Base-by-base conservation (phyloP, 2,888 invertebrate genomes). In the Apomyelois bistriatella region DNA sequence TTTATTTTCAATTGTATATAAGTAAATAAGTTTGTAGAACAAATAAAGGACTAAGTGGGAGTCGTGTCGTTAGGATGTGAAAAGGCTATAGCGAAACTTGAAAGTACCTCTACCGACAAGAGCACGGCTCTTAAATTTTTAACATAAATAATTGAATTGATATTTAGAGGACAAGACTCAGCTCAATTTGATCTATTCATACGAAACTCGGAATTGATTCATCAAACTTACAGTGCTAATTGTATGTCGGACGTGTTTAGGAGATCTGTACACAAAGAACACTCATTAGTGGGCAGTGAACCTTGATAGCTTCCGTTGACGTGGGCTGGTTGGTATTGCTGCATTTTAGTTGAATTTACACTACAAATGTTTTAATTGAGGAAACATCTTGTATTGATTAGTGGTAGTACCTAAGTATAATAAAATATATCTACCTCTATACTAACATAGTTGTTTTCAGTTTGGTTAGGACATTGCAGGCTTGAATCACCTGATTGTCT, bases 241-340 rank as follows among this genome's bases (percentile, higher is more conserved):
- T 51, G 41, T 32, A 32, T 7, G 7, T 32, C 40, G 28, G n/a
- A 28, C 35, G n/a, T 41, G 32, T 51, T 51, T 51, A 41, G 40
- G 40, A 49, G 50, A 35, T 51, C 12, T 28, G 12, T 32, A 51
- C 32, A 51, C 50, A 51, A 51, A 41, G 50, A 41, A 51, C 50
- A 32, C 32, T 51, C 50, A 51, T 51, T 51, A 51, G 50, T 51
- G 50, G 41, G 50, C 50, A 42, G 61, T 62, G 67, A 65, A 63
- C 80, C 79, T 81, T 80, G 79, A 59, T 54, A 13, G 70, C 72
- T 79, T 79, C 80, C 80, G 79, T 72, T 72, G 56, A 43, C 54
- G 48, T 64, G 49, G 52, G 53, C 32, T 7, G 38, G 16, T n/a
- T n/a, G n/a, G 47, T 22, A 22, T 41, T 41, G 13, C 9, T 43